Base-by-base conservation (phyloP, 2,113 vertebrate species). In the Myotis lucifugus region DNA sequence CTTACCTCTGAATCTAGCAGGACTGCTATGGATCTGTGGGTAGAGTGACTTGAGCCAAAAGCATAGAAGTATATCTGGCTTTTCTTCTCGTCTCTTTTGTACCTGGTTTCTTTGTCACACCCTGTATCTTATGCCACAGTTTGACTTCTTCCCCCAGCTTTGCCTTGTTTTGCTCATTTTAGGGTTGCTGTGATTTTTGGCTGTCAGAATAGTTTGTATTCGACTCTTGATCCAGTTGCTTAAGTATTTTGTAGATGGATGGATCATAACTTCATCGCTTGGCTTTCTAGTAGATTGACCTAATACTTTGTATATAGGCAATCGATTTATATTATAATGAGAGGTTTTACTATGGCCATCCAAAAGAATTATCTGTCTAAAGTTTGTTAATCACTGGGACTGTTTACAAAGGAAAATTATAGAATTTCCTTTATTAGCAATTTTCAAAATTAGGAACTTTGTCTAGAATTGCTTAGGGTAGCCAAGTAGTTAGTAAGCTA, bases 401-500 rank as follows among this genome's bases (percentile, higher is more conserved):
- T 67, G 11, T 77, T 93, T 90, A 56, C n/a, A 88, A 88, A 81
- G n/a, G 54, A 73, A 94, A 91, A 50, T 85, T 42, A 40, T 10
- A 92, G 48, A 79, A 46, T 85, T 85, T 90, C n/a, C 29, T 88
- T 79, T 73, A 64, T 52, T 88, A 76, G 32, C 40, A 88, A 0
- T 81, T 92, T 94, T 88, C 40, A 81, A 56, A 90, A n/a, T 81
- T 11, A 48, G 32, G 34, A 64, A 73, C 32, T 69, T 70, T 32
- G 19, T 79, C 11, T 79, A 34, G 64, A 69, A 11, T 79, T 87
- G 29, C 66, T 94, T 29, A 72, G 54, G 42, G 6, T 0, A 8
- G 77, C 72, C 52, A 84, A 23, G 9, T 15, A 10, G 72, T 81
- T 42, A 61, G 66, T 19, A 19, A 70, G 32, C 40, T 21, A 1